Evolutionary conservation across 2,797 vertebrate genomes (phyloP), one percentile per base, ranked within the genome.

Genomic region (Premnoplex brunnescens): DNA sequence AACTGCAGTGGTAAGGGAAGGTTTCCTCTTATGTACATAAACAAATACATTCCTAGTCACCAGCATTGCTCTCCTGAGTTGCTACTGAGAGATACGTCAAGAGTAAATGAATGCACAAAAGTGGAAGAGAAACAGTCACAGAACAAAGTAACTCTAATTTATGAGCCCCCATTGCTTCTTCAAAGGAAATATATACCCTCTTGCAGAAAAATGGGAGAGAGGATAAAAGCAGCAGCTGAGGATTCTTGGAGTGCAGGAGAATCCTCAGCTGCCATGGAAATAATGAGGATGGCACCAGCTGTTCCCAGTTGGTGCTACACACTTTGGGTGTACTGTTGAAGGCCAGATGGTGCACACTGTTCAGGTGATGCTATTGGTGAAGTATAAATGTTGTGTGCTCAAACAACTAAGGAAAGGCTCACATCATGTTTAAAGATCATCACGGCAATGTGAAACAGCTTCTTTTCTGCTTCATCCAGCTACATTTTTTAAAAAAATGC

Each of bases 181-280:
- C 91, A 94, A 93, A 95, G 64, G 93, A 96, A 96, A 96, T 95
- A 95, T 88, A 92, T 77, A 92, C 46, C 54, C 68, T 64, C 72
- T 86, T 93, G 27, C n/a, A 74, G 71, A 89, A 79, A 76, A 73
- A 8, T 2, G 19, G 37, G 67, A 84, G 82, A 76, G 79, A 54
- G 79, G 51, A 77, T 90, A 79, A 91, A 96, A 79, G 44, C 74
- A 93, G 94, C 89, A 95, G 95, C 95, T 95, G 94, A 96, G 89
- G 83, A 96, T 96, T 96, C 69, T 84, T 85, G 62, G 87, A 95
- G 83, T 91, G 83, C 59, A 78, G 79, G 27, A 91, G 82, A 95
- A 96, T 95, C 89, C 88, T 97, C 95, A 96, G 91, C 95, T 93
- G 96, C 88, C 85, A 85, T 85, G 77, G 79, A 92, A 93, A 95